Evolutionary conservation across 1,140 invertebrate species (phyloP), one percentile per base, ranked within the genome.

Genomic region (Panagrolaimus sp.): DNA sequence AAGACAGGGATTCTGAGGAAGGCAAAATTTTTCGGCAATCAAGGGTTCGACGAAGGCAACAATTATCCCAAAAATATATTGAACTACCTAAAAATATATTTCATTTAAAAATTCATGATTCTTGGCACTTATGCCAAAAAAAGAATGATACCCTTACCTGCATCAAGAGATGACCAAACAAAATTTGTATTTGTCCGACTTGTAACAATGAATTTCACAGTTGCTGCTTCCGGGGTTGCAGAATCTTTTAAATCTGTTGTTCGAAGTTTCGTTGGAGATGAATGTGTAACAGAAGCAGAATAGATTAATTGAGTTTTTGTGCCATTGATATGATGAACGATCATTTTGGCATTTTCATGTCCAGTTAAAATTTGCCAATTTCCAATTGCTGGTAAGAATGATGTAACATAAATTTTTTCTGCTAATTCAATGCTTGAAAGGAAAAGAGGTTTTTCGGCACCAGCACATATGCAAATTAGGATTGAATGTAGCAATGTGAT

Each of bases 291-390:
- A 1, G 74, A 76, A 17, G 74, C 70, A 1, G 74, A 73, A 44
- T 75, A 76, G 15, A 78, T 38, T 12, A 76, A 48, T 17, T 63
- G 58, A 45, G 47, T 55, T n/a, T 44, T 76, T 12, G 66, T 24
- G 8, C 55, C 65, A 26, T 43, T 63, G 9, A 76, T 62, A 47
- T 78, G 70, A 65, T 76, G 74, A 26, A 75, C 63, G 3, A 76
- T 48, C n/a, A 76, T 71, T 47, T 65, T 73, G 8, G 44, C 77
- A 10, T 72, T 64, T 12, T 66, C 71, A 26, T 76, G 74, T 14
- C 63, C 74, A 1, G 74, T 76, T 77, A 78, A 76, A n/a, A 76
- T 74, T 67, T 75, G 71, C 71, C 64, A 44, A 43, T 46, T 67
- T 2, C 17, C 64, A 24, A 70, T 15, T 70, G 47, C 43, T 21